A percentile compares a stretch with the other conserved stretches of the same genome.
Conservation (phyloP, 2,113 vertebrate species). For the Pseudolaguvia tuberculata region DNA sequence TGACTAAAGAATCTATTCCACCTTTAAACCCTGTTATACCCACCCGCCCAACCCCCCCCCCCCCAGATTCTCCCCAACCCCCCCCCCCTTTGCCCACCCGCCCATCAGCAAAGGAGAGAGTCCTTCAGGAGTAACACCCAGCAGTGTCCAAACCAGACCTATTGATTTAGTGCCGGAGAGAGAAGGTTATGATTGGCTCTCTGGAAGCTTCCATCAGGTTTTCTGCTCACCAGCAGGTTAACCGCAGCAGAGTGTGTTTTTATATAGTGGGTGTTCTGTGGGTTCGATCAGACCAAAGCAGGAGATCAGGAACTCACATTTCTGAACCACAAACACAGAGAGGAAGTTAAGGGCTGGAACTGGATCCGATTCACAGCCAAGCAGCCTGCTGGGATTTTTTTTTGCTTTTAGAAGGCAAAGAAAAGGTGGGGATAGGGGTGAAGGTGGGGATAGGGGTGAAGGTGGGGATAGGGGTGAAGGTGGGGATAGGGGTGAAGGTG, state of each 20-base stretch:
- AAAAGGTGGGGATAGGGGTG: too few relatives aligned
- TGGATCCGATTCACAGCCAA: neutral
- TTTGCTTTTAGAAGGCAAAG: too few relatives aligned
- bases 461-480: too few relatives aligned
- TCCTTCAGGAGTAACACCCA: neutral
- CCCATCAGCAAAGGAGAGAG: too few relatives aligned
- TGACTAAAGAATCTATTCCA: conserved; percentile 9
- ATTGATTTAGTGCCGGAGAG: conserved; percentile 7
- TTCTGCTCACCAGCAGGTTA: neutral
- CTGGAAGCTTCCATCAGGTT: conserved; percentile 11
- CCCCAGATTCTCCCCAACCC: too few relatives aligned
- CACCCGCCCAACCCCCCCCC: too few relatives aligned
- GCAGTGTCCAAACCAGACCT: neutral
- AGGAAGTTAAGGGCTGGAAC: neutral
- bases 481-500: too few relatives aligned
- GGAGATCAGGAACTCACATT: neutral
- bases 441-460: too few relatives aligned
- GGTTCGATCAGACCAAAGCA: neutral
- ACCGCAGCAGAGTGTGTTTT: neutral
- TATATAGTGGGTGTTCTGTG: conserved; percentile 8
- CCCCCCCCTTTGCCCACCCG: too few relatives aligned
- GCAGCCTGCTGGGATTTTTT: too few relatives aligned
- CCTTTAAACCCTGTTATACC: too few relatives aligned
- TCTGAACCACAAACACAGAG: neutral
- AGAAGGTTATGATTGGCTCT: neutral